Percentiles rank a stretch among this genome's conserved stretches.
Conservation (phyloP, 1,140 invertebrate species). For the Oreohelix idahoensis region DNA sequence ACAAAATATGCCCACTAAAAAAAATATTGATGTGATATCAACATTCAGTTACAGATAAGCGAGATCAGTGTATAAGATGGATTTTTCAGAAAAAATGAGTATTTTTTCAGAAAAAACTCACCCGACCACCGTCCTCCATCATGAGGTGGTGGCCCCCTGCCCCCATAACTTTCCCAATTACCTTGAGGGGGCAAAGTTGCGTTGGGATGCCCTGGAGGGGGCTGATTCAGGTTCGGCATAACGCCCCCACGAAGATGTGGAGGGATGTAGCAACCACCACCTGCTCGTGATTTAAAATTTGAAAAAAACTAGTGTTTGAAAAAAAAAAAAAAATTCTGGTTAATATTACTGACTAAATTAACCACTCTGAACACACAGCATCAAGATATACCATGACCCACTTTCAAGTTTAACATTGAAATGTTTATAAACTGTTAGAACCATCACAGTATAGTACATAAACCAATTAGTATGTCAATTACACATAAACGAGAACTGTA, state of each 20-base stretch:
- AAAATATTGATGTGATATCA: no score
- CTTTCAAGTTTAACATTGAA: neutral
- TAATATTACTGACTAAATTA: neutral
- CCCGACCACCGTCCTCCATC: conserved; percentile 36
- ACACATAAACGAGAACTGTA: neutral
- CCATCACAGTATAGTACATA: no score
- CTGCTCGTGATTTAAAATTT: conserved; percentile 34
- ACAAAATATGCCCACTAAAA: no score
- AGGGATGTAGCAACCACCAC: conserved; percentile 81
- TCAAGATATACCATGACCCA: neutral
- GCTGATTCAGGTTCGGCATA: conserved; percentile 60
- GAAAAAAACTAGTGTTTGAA: conserved; percentile 37
- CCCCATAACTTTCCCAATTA: conserved; percentile 34
- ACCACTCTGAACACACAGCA: neutral
- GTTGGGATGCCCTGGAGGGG: conserved; percentile 68
- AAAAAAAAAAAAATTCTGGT: conserved; percentile 19
- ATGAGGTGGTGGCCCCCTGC: conserved; percentile 27
- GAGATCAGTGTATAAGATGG: neutral
- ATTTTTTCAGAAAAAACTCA: conserved; percentile 13
- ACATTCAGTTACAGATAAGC: no score
- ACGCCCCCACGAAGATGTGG: conserved; percentile 80
- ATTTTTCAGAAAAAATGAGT: conserved; percentile 32
- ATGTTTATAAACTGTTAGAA: neutral
- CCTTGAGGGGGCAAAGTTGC: conserved; percentile 31
- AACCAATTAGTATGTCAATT: neutral